Base-by-base conservation (phyloP, 1,140 invertebrate species). In the Euschistus heros region DNA sequence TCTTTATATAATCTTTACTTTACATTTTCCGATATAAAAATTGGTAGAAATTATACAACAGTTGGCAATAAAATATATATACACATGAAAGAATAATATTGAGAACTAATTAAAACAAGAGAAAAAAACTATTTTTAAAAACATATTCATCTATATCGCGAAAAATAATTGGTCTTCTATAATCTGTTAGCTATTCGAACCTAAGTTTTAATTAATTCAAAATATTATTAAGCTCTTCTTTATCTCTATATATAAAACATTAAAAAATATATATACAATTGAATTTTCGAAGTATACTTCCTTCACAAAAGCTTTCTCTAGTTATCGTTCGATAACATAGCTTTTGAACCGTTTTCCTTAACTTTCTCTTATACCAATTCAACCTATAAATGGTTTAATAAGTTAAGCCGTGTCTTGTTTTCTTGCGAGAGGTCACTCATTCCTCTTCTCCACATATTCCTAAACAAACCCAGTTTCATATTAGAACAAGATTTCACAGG, bases 381-480 rank as follows among this genome's bases (percentile, higher is more conserved):
- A 37, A 37, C 33, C n/a, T 50, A 50, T 18, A 50, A 50, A 50
- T 6, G 22, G 22, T 50, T 50, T n/a, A 50, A 24, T 27, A 61
- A 61, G 59, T 61, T 61, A 61, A 61, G 59, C 59, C 30, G 59
- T 61, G 59, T 61, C 30, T 24, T 14, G 47, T 57, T 57, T 57
- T 26, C 54, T 61, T 42, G 30, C 17, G 30, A 37, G 26, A 61
- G 30, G 59, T 20, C 30, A 44, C 59, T 42, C 59, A 61, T 44
- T 24, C 18, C 59, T 18, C 59, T 61, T 42, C 59, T 44, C 33
- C 26, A 18, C 59, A 61, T 57, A 24, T 61, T 61, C 59, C 59
- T 61, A 37, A 26, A 61, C 59, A 61, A 61, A 61, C 33, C 59
- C 17, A 42, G 27, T 54, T 20, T 54, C 2, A 26, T 17, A 20